phyloP scores from a whole-genome alignment of 2,113 vertebrate genomes.

The Phodopus roborovskii region DNA sequence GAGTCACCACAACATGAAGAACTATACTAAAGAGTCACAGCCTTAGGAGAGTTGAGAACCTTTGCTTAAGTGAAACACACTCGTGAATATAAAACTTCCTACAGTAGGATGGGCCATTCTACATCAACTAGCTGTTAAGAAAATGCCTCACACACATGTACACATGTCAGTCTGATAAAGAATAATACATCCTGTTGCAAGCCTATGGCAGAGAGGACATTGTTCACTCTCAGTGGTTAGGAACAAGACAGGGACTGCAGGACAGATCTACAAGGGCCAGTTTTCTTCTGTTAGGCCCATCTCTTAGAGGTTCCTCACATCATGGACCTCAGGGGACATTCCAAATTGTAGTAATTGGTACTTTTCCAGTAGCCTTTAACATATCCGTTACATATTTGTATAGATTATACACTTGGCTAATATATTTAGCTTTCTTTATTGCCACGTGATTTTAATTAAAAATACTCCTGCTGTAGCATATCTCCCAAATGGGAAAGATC shows the following conservation, averaged over 20 bases:
- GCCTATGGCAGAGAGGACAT: too few species aligned
- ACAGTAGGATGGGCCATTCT: neutral
- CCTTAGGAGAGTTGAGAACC: neutral
- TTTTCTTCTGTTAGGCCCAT: neutral
- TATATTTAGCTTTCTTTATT: neutral
- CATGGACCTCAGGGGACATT: neutral
- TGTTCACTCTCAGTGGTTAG: neutral
- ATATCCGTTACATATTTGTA: neutral
- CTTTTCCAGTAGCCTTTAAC: neutral
- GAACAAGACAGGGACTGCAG: neutral
- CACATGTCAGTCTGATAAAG: neutral
- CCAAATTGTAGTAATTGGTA: neutral
- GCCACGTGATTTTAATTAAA: slow-evolving; percentile 23
- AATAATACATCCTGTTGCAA: neutral
- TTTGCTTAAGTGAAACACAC: neutral
- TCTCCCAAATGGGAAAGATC: neutral
- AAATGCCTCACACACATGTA: neutral
- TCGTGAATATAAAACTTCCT: neutral
- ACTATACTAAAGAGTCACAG: neutral
- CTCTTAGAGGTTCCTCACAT: neutral
- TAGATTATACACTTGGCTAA: neutral
- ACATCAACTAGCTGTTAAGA: neutral
- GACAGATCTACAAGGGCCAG: neutral
- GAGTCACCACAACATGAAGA: neutral
- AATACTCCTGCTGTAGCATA: neutral